These are phyloP conservation scores for Labrus mixtus DNA, from an alignment of 2,113 vertebrate genomes.

Conservation along the genomic window DNA sequence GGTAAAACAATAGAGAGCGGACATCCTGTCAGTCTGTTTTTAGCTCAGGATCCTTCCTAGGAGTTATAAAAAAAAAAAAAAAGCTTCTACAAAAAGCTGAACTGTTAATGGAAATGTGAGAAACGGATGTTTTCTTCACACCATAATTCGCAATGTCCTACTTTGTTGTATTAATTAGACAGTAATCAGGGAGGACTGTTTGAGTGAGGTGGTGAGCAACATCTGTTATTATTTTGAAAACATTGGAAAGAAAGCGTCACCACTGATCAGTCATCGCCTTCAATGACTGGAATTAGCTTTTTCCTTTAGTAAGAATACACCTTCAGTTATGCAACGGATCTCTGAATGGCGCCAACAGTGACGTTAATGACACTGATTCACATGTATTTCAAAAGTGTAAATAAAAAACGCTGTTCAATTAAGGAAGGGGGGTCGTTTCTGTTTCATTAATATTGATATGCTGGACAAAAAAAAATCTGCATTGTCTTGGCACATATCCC, in stretches of 20 bases:
- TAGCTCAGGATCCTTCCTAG: slow-evolving; percentile 67
- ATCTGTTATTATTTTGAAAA: not conserved
- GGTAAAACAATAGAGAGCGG: slow-evolving; percentile 69
- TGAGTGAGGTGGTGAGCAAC: not conserved
- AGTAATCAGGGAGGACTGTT: not conserved
- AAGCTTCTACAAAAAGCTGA: not conserved
- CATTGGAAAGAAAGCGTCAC: not conserved
- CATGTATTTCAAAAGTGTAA: no score
- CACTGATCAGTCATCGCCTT: not conserved
- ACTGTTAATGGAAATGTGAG: slow-evolving; percentile 35
- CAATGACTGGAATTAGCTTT: not conserved
- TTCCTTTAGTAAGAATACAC: no score
- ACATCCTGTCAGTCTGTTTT: slow-evolving; percentile 74
- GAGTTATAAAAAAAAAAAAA: slow-evolving; percentile 4
- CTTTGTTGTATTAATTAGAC: slow-evolving; percentile 24
- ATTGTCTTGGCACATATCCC: no score
- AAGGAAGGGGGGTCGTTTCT: no score
- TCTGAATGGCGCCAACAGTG: no score
- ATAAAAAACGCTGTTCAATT: no score
- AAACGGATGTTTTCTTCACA: slow-evolving; percentile 41
- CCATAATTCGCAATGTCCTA: slow-evolving; percentile 2
- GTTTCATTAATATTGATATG: no score
- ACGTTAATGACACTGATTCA: no score
- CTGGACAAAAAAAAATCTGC: no score
- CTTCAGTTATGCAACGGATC: no score